Conservation (phyloP, 1,140 invertebrate species). For the Bombus fervidus region DNA sequence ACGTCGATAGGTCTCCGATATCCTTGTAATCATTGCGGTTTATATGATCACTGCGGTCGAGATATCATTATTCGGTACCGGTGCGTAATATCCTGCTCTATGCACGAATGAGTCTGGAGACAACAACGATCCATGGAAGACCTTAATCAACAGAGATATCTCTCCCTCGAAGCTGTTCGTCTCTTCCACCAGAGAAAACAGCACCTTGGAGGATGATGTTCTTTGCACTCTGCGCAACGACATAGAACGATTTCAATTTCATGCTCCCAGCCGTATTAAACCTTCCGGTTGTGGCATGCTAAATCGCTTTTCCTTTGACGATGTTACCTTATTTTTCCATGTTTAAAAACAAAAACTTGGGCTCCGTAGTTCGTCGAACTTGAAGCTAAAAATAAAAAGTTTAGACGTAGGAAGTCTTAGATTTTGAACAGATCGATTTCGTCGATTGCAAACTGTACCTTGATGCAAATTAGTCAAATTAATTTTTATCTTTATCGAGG, state of each 20-base stretch:
- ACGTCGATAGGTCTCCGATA: slow-evolving; percentile 31
- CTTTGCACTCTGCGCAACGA: slow-evolving; percentile 44
- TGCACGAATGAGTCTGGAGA: slow-evolving; percentile 78
- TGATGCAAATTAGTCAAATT: too few relatives aligned
- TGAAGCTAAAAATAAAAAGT: not conserved
- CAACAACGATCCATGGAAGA: slow-evolving; percentile 65
- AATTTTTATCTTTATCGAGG: not conserved
- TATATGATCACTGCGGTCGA: slow-evolving; percentile 74
- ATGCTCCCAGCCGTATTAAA: slow-evolving; percentile 35
- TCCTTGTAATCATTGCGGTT: slow-evolving; percentile 51
- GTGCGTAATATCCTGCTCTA: slow-evolving; percentile 79
- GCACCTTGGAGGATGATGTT: slow-evolving; percentile 23
- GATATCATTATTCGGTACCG: slow-evolving; percentile 77
- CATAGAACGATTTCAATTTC: slow-evolving; percentile 54
- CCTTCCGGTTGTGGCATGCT: slow-evolving; percentile 3
- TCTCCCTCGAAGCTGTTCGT: slow-evolving; percentile 7
- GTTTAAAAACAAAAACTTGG: not conserved
- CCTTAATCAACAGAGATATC: slow-evolving; percentile 60
- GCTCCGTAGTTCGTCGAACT: not conserved
- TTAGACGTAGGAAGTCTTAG: too few relatives aligned
- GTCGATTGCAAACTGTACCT: not conserved
- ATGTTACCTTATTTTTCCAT: slow-evolving; percentile 23
- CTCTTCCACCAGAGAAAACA: slow-evolving; percentile 44
- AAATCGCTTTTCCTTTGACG: slow-evolving; percentile 51
- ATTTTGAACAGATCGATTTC: not conserved